Evolutionary conservation across 53 echinoderm and acorn worm genomes (phyloP), one percentile per base, ranked within the genome.

Genomic region (Paelopatides confundens): DNA sequence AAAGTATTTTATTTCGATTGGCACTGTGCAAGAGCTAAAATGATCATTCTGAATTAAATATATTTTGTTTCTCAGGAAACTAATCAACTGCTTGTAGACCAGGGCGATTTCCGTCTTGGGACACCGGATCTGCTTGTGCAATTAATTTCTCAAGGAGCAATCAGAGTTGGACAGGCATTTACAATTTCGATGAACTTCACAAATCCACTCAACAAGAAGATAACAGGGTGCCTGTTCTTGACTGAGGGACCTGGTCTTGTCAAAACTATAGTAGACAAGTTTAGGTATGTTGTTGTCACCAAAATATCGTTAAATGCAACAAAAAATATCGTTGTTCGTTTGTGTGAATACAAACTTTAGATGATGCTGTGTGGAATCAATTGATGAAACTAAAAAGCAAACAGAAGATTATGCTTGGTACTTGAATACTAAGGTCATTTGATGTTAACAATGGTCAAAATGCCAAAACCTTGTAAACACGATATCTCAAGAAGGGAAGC

Each of bases 71-170:
- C 68, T 12, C 76, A 94, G 94, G 94, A 94, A 69, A 92, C 96
- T 4, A 65, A 81, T 26, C 94, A 90, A 66, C 46, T 87, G 3
- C 76, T 92, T n/a, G 88, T 88, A 1, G 66, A 88, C 3, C 94
- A 94, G 40, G 94, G 94, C 29, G 96, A 92, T 66, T 90, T 96
- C 79, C 90, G 96, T 54, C 88, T 96, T 37, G 88, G 89, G 34
- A 96, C 94, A 62, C 96, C 96, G 14, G 90, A 92, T 89, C 74
- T 96, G 8, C 77, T 82, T 28, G 86, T 96, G 31, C 86, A 81
- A n/a, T 65, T 74, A 31, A 87, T 79, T 3, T 52, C 63, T 31
- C 49, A 62, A 1, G 89, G 87, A 33, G 58, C 82, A 37, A 63
- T 63, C 13, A 50, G 21, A 33, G 58, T 79, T 33, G 79, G 79